phyloP scores from a whole-genome alignment of 2,888 invertebrate genomes.

The Fissipunctia ypsillon region DNA sequence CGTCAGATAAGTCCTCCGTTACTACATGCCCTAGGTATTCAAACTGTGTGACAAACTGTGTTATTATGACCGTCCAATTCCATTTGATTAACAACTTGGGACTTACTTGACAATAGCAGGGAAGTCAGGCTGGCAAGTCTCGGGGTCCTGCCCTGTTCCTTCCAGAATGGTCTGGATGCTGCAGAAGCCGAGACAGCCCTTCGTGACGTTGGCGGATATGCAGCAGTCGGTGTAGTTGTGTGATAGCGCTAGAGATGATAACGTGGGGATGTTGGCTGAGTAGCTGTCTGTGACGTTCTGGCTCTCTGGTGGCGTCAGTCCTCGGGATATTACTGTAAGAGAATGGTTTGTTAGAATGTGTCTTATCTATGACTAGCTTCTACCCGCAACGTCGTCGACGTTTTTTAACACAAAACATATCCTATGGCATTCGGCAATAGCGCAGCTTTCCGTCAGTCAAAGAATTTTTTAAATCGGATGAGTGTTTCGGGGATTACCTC shows the following conservation, averaged over 20 bases:
- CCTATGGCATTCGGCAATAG: background rate
- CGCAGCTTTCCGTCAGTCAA: no score
- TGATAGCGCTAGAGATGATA: constrained; percentile 84
- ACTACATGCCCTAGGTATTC: no score
- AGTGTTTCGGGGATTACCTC: no score
- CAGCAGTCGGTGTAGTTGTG: constrained; percentile 97
- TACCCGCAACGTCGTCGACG: background rate
- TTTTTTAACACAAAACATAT: background rate
- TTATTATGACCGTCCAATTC: background rate
- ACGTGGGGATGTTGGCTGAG: constrained; percentile 83
- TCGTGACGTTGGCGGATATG: constrained; percentile 92
- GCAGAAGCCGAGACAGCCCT: constrained; percentile 94
- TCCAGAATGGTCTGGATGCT: constrained; percentile 94
- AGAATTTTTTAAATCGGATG: no score
- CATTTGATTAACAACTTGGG: background rate
- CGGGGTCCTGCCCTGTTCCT: constrained; percentile 95
- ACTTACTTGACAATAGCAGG: constrained; percentile 92
- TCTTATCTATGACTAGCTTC: background rate
- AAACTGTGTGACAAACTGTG: no score
- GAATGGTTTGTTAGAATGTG: background rate
- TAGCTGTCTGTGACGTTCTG: constrained; percentile 87
- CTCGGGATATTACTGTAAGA: constrained; percentile 91
- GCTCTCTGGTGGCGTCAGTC: constrained; percentile 91
- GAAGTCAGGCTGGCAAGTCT: constrained; percentile 95
- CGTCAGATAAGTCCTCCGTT: no score